These are phyloP conservation scores for Napeogenes inachia DNA, from an alignment of 2,888 invertebrate species.

Conservation along the genomic window DNA sequence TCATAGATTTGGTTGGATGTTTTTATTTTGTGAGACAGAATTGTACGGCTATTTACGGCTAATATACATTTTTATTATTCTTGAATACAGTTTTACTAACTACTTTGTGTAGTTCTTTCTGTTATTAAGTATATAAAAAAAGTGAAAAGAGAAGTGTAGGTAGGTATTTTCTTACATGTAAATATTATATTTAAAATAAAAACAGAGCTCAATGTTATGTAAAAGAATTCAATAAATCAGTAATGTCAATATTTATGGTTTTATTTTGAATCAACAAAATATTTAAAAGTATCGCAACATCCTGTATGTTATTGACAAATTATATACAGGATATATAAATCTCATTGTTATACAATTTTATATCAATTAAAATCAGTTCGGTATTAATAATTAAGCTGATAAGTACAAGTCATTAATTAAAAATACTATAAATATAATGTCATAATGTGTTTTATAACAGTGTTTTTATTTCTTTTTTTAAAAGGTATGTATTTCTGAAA, in stretches of 20 bases:
- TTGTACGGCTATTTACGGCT: too few relatives aligned
- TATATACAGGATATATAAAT: not conserved
- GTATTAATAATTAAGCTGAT: not conserved
- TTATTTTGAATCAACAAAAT: not conserved
- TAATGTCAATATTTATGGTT: not conserved
- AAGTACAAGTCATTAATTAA: not conserved
- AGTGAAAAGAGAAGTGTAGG: too few relatives aligned
- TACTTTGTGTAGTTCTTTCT: too few relatives aligned
- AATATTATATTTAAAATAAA: slow-evolving; percentile 7
- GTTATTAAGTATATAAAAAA: not conserved
- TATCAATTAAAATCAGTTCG: not conserved
- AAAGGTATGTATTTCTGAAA: not conserved
- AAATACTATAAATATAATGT: not conserved
- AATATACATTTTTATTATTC: too few relatives aligned
- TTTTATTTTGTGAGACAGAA: too few relatives aligned
- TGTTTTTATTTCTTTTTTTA: not conserved
- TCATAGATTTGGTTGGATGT: too few relatives aligned
- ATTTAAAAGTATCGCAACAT: not conserved
- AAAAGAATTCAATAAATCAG: not conserved
- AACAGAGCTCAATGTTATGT: not conserved
- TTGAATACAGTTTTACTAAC: too few relatives aligned
- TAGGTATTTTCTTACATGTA: not conserved
- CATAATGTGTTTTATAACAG: not conserved
- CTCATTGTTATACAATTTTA: not conserved
- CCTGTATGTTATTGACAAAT: not conserved